Evolutionary conservation across 2,797 vertebrate genomes (phyloP), one percentile per base, ranked within the genome.

Genomic region (Catamblyrhynchus diadema): DNA sequence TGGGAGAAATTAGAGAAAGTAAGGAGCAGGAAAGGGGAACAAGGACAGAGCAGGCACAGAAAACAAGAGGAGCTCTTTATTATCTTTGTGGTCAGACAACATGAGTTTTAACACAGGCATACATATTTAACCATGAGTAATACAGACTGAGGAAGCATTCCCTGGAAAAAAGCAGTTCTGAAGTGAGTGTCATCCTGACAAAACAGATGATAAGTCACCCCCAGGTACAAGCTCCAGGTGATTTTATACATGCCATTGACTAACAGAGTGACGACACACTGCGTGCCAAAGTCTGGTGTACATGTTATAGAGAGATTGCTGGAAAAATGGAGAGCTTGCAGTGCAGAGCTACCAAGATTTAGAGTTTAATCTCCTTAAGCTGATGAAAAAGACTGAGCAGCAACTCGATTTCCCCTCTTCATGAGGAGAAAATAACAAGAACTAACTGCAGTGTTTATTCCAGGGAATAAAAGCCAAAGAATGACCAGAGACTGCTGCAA

Each of bases 351-450:
- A 78, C 65, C 41, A 72, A 91, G 81, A 93, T 89, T 94, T 47
- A 62, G 42, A 80, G 21, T 51, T 88, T 87, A 86, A 92, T 67
- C 75, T 89, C 39, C 28, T 82, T 94, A 92, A 93, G n/a, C 19
- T 10, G 59, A 62, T n/a, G 59, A 88, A 88, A 84, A 90, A 89
- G 45, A 42, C 39, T 73, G 57, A 95, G 57, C 32, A 71, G 61
- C 33, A 87, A 59, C 69, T 79, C 51, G 50, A 90, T 72, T 84
- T 66, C 59, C 23, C 9, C 19, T 77, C 64, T 74, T 86, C 59
- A 59, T 8, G 14, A 74, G n/a, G 9, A 62, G 69, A 80, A 91
- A 78, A 61, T 61, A 93, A 62, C 37, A 84, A 82, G 60, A 51
- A 56, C 41, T 78, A 92, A 60, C 4, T 3, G 41, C 5, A 44